These are phyloP conservation scores for Merluccius polli DNA, from an alignment of 2,797 vertebrate species.

Conservation along the genomic window DNA sequence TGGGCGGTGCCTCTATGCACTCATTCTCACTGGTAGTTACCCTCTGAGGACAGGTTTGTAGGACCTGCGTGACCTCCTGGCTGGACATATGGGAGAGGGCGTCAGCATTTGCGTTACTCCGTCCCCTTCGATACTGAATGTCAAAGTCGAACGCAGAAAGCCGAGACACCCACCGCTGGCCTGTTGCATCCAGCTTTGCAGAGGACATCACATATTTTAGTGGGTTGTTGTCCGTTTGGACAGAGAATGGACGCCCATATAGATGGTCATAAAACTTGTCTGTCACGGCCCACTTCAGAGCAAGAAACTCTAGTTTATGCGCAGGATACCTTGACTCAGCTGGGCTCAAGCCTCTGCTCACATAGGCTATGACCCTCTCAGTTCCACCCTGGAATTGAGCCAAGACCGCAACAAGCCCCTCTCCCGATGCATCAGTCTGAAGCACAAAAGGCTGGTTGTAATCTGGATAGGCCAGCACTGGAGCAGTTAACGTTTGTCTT, in stretches of 20 bases:
- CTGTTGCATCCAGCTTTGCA: no score
- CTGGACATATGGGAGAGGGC: constrained; percentile 25
- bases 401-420: no score
- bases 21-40: not conserved
- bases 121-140: constrained; percentile 22
- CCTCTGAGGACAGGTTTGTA: constrained; percentile 15
- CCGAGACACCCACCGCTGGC: not conserved
- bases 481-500: not conserved
- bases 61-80: not conserved
- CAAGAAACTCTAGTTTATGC: not conserved
- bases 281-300: not conserved
- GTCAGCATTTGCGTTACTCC: constrained; percentile 23
- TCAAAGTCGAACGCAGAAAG: constrained; percentile 11
- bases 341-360: not conserved
- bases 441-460: not conserved
- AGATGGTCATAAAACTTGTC: constrained; percentile 4
- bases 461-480: not conserved
- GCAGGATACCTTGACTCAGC: not conserved
- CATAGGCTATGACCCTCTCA: not conserved
- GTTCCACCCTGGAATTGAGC: no score
- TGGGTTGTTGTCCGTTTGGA: no score
- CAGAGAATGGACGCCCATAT: not conserved
- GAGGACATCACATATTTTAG: no score
- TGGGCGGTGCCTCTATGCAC: not conserved
- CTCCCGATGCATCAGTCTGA: no score